Conservation (phyloP, 2,113 vertebrate genomes). For the Clinocottus analis region DNA sequence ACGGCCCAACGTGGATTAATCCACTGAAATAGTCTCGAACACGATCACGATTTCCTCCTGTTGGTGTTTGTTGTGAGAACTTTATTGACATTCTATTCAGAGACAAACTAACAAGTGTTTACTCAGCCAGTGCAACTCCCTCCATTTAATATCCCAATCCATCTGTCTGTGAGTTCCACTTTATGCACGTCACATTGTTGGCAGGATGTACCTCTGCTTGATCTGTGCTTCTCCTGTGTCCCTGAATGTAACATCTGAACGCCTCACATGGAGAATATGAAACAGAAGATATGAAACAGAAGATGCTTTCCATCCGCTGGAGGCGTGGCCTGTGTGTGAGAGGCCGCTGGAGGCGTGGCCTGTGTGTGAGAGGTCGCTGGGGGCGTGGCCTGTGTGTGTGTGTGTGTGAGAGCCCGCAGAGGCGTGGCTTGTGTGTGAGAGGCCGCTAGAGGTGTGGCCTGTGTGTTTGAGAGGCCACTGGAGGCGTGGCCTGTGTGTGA, state of each 20-base stretch:
- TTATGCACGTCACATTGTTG: not conserved
- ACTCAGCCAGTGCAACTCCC: not conserved
- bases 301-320: not conserved
- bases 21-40: not conserved
- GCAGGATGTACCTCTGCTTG: not conserved
- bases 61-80: not conserved
- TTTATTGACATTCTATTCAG: not conserved
- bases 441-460: too few relatives aligned
- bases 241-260: not conserved
- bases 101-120: not conserved
- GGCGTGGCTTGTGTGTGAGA: not conserved
- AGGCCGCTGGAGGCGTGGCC: conserved; percentile 16
- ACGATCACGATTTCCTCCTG: not conserved
- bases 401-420: too few relatives aligned
- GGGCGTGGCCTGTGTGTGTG: too few relatives aligned
- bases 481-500: conserved; percentile 32
- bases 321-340: not conserved
- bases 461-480: too few relatives aligned
- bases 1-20: not conserved
- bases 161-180: not conserved
- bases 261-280: not conserved
- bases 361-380: conserved; percentile 8
- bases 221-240: not conserved
- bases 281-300: not conserved
- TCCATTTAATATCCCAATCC: not conserved